Evolutionary conservation across 2,113 vertebrate species (phyloP).

Genomic region (Sturnira hondurensis): DNA sequence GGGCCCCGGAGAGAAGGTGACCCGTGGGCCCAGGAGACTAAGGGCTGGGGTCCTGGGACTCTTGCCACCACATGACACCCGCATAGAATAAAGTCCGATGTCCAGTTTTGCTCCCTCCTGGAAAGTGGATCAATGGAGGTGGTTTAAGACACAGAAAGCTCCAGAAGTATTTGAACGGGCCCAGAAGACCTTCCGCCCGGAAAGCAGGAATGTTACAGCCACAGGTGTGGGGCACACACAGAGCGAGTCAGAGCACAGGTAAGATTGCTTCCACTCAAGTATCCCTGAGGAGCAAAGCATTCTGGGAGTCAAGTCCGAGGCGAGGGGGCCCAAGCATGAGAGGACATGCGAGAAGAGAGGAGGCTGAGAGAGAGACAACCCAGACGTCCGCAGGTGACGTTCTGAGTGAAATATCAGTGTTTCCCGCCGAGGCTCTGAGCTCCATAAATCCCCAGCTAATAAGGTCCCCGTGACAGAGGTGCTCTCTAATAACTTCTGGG

Average conservation of each 20-base stretch:
- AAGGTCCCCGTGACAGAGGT: conserved; percentile 58
- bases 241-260: neutral
- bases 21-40: neutral
- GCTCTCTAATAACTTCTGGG: conserved; percentile 64
- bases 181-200: neutral
- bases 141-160: neutral
- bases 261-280: neutral
- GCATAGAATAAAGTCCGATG: neutral
- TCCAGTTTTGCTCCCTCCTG: neutral
- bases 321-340: neutral
- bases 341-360: neutral
- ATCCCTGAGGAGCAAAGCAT: neutral
- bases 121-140: neutral
- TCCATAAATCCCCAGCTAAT: conserved; percentile 68
- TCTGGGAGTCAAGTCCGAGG: neutral
- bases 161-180: neutral
- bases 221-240: neutral
- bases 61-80: neutral
- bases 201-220: neutral
- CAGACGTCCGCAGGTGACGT: neutral
- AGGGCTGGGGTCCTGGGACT: neutral
- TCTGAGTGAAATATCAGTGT: conserved; percentile 57
- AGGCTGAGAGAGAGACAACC: neutral
- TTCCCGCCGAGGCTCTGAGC: conserved; percentile 47
- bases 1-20: neutral